Conservation (phyloP, 2,888 invertebrate genomes). For the Dryadula phaetusa region DNA sequence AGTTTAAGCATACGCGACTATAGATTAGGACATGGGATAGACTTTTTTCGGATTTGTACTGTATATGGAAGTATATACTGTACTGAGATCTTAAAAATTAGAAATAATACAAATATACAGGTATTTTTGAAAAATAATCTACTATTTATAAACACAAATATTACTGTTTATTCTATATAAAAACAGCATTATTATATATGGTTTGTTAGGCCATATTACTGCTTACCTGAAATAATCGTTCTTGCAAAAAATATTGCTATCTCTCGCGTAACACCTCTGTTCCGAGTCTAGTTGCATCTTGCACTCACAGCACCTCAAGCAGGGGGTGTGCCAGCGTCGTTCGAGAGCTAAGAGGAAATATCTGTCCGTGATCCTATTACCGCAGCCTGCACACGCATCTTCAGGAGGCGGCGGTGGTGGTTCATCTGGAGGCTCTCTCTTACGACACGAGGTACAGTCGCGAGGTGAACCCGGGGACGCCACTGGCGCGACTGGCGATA, state of each 20-base stretch:
- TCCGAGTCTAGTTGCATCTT: conserved; percentile 95
- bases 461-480: conserved; percentile 85
- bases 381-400: conserved; percentile 94
- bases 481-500: conserved; percentile 89
- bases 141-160: no score
- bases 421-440: conserved; percentile 82
- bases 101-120: no score
- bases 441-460: conserved; percentile 85
- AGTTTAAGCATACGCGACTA: no score
- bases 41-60: no score
- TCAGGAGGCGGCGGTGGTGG: conserved; percentile 71
- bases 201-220: no score
- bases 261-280: conserved; percentile 95
- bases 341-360: conserved; percentile 96
- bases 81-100: no score
- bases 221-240: conserved; percentile 98
- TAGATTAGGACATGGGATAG: no score
- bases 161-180: no score
- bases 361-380: conserved; percentile 92
- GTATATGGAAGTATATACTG: no score
- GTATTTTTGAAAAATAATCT: no score
- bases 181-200: no score
- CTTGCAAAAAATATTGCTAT: conserved; percentile 97
- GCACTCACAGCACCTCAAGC: conserved; percentile 96
- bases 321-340: conserved; percentile 96